These are phyloP conservation scores for Synanceia verrucosa DNA, from an alignment of 2,797 vertebrate species.

Conservation along the genomic window DNA sequence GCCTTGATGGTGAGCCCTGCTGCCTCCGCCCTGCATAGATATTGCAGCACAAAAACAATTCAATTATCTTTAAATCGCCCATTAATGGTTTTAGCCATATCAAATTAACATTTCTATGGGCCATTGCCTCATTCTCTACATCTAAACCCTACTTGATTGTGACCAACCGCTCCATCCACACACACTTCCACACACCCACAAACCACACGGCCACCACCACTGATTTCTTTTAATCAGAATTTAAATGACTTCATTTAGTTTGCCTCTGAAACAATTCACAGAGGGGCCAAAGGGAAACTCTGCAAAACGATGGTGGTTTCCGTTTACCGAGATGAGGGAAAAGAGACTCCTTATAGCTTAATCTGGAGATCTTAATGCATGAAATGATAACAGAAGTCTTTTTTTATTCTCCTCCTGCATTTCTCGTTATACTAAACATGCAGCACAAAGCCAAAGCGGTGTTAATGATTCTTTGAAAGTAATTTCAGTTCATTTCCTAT, in stretches of 20 bases:
- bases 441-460: slow-evolving; percentile 6
- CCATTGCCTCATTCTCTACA: slow-evolving; percentile 54
- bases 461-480: slow-evolving; percentile 61
- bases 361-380: slow-evolving; percentile 51
- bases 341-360: slow-evolving; percentile 41
- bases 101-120: slow-evolving; percentile 74
- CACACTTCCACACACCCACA: neutral
- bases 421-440: slow-evolving; percentile 14
- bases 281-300: slow-evolving; percentile 38
- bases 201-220: slow-evolving; percentile 20
- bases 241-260: slow-evolving; percentile 77
- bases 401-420: neutral
- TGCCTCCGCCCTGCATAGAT: slow-evolving; percentile 6
- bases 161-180: slow-evolving; percentile 15
- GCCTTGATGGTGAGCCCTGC: neutral
- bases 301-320: slow-evolving; percentile 15
- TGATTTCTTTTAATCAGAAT: slow-evolving; percentile 72
- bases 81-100: slow-evolving; percentile 69
- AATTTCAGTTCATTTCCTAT: slow-evolving; percentile 55
- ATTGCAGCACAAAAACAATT: slow-evolving; percentile 60
- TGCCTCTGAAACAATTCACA: slow-evolving; percentile 61
- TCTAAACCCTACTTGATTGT: slow-evolving; percentile 55
- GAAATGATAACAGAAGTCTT: slow-evolving; percentile 35
- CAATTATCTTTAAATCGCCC: slow-evolving; percentile 67
- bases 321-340: slow-evolving; percentile 17